A percentile compares a stretch with the other conserved stretches of the same genome.
Evolutionary conservation across 2,888 invertebrate genomes (phyloP).

Genomic region (Antheraea yamamai): DNA sequence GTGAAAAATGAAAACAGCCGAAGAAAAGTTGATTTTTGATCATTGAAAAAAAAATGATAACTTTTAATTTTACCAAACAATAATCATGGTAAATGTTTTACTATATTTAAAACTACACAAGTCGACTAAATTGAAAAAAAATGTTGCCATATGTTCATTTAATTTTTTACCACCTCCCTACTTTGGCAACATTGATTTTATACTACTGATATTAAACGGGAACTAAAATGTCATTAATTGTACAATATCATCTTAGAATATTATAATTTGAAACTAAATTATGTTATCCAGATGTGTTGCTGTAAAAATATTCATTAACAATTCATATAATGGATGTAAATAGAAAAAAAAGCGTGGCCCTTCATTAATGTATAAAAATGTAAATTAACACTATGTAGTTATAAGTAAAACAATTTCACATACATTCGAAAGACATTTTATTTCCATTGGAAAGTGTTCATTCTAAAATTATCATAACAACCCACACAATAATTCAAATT

Average conservation of each 20-base stretch:
- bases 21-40: too few species aligned
- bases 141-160: too few species aligned
- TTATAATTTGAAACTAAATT: neutral
- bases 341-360: neutral
- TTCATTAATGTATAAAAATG: neutral
- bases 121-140: too few species aligned
- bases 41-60: too few species aligned
- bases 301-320: neutral
- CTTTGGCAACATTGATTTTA: too few species aligned
- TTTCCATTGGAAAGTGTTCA: constrained; percentile 62
- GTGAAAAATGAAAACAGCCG: too few species aligned
- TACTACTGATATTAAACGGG: neutral
- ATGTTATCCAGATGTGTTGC: neutral
- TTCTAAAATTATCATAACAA: constrained; percentile 57
- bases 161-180: too few species aligned
- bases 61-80: too few species aligned
- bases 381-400: neutral
- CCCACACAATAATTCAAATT: constrained; percentile 35
- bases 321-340: neutral
- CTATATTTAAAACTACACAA: too few species aligned
- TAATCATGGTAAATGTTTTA: too few species aligned
- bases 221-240: neutral
- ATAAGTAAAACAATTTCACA: constrained; percentile 3
- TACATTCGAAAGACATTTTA: constrained; percentile 34
- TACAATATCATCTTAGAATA: neutral